phyloP scores from a whole-genome alignment of 2,888 invertebrate genomes.

The Drosophila pseudotalamancana region DNA sequence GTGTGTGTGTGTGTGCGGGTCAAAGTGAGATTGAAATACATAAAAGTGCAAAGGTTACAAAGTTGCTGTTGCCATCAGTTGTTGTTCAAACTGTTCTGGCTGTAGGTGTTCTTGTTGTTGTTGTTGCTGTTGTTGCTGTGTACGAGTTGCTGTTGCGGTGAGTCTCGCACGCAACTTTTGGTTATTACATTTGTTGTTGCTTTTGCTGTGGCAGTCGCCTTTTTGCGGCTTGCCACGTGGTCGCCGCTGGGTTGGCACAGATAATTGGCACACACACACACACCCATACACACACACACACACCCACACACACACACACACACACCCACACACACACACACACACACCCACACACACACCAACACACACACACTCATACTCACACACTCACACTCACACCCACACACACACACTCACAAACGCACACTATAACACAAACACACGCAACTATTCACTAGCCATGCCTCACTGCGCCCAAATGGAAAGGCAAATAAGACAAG shows the following conservation, averaged over 20 bases:
- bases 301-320: background rate
- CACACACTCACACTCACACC: constrained; percentile 22
- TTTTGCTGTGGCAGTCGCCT: constrained; percentile 12
- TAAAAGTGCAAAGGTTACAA: constrained; percentile 74
- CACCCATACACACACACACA: constrained; percentile 9
- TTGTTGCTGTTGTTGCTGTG: background rate
- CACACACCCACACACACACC: constrained; percentile 8
- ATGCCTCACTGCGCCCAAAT: constrained; percentile 14
- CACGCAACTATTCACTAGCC: background rate
- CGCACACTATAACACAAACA: no score
- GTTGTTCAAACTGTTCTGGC: background rate
- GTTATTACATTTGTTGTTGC: constrained; percentile 30
- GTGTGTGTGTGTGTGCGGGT: constrained; percentile 32
- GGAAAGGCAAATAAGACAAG: constrained; percentile 7
- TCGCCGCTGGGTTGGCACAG: constrained; percentile 47
- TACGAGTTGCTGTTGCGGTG: constrained; percentile 17
- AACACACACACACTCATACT: background rate
- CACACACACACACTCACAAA: constrained; percentile 5
- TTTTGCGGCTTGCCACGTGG: constrained; percentile 57
- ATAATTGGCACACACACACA: constrained; percentile 48
- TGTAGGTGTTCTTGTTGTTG: background rate
- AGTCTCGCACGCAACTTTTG: constrained; percentile 49
- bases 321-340: constrained; percentile 20
- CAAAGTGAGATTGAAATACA: constrained; percentile 63
- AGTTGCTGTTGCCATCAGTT: constrained; percentile 47